phyloP scores from a whole-genome alignment of 2,888 invertebrate genomes.

The Amitus sp. region DNA sequence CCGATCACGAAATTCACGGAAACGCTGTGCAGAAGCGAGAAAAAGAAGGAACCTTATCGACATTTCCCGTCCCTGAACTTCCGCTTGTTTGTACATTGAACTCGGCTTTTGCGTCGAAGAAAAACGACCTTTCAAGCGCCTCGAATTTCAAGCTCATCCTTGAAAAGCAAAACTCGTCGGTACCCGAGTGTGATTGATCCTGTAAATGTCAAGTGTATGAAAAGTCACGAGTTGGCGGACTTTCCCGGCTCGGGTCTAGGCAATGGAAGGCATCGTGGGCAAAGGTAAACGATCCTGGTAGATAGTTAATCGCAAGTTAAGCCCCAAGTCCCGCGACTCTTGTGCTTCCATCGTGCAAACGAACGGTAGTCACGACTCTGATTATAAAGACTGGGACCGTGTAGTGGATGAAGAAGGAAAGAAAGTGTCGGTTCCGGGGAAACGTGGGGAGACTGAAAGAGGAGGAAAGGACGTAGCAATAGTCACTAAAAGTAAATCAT shows the following conservation, averaged over 20 bases:
- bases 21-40: no score
- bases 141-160: no score
- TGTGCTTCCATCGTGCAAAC: constrained; percentile 52
- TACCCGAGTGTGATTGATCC: no score
- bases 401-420: constrained; percentile 30
- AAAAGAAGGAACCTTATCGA: neutral
- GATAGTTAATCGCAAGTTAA: constrained; percentile 54
- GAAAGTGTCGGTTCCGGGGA: constrained; percentile 8
- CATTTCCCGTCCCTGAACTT: no score
- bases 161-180: no score
- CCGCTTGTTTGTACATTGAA: no score
- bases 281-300: constrained; percentile 48
- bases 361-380: constrained; percentile 59
- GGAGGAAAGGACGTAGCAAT: constrained; percentile 26
- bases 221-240: constrained; percentile 30
- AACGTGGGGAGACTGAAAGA: constrained; percentile 12
- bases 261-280: constrained; percentile 24
- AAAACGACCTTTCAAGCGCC: no score
- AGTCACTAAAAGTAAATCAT: constrained; percentile 46
- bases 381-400: constrained; percentile 47
- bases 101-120: no score
- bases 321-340: constrained; percentile 42
- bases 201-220: constrained; percentile 10
- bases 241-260: constrained; percentile 20
- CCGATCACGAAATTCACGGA: no score